phyloP scores from a whole-genome alignment of 2,888 invertebrate genomes.

The Urechis unicinctus region DNA sequence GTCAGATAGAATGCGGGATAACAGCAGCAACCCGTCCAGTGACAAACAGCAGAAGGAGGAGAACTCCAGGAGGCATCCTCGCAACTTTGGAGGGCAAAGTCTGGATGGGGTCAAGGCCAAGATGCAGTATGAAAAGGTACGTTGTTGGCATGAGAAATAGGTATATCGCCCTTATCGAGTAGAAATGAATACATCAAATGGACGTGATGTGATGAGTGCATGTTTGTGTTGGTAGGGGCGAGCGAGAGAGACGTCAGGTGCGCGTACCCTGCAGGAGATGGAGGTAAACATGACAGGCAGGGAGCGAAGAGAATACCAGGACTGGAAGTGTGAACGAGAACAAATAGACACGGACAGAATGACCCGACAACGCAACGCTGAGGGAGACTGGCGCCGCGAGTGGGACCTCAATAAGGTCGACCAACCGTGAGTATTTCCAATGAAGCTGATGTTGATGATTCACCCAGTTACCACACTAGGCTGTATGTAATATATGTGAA shows the following conservation, averaged over 20 bases:
- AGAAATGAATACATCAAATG: not conserved
- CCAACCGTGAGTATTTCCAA: not conserved
- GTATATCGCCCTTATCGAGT: too few relatives aligned
- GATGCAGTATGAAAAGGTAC: constrained; percentile 4
- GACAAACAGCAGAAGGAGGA: not conserved
- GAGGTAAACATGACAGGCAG: constrained; percentile 43
- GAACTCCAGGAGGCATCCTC: constrained; percentile 38
- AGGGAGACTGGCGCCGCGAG: constrained; percentile 44
- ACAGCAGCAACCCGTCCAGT: constrained; percentile 19
- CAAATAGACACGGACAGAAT: constrained; percentile 37
- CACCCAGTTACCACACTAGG: too few relatives aligned
- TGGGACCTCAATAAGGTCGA: constrained; percentile 43
- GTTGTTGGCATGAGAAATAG: not conserved
- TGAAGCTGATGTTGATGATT: too few relatives aligned
- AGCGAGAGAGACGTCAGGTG: constrained; percentile 24
- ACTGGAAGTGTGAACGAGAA: constrained; percentile 45
- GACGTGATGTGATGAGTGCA: not conserved
- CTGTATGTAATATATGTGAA: not conserved
- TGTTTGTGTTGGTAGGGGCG: constrained; percentile 6
- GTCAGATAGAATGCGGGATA: constrained; percentile 36
- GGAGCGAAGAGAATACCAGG: constrained; percentile 37
- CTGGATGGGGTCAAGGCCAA: constrained; percentile 28
- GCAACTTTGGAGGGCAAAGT: constrained; percentile 45
- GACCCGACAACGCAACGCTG: constrained; percentile 35
- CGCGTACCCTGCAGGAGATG: too few relatives aligned